A percentile compares a stretch with the other conserved stretches of the same genome.
Conservation (phyloP, 2,797 vertebrate species). For the Lycodopsis pacificus region DNA sequence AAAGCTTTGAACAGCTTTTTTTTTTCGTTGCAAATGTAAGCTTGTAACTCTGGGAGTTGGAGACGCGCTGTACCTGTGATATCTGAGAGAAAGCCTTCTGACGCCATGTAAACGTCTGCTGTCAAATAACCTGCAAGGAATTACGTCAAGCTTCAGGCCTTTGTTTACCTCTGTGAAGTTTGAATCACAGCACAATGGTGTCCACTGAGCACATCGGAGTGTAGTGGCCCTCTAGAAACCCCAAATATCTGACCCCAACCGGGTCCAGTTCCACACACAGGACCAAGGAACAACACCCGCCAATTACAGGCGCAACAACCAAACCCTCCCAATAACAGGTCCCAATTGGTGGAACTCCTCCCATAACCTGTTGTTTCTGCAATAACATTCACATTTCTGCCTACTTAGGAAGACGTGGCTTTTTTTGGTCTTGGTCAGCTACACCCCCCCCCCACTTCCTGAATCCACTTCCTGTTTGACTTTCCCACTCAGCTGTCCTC, state of each 20-base stretch:
- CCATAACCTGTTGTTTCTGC: background rate
- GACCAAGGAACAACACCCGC: background rate
- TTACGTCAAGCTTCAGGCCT: background rate
- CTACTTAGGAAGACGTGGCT: too few species aligned
- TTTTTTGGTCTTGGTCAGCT: too few species aligned
- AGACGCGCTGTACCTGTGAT: constrained; percentile 35
- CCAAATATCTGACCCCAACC: background rate
- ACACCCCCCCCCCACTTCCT: background rate
- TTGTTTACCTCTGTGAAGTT: constrained; percentile 23
- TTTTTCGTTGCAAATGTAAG: constrained; percentile 14
- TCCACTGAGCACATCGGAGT: background rate
- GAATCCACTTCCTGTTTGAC: constrained; percentile 25
- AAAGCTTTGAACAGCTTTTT: constrained; percentile 27
- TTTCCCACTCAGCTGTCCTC: background rate
- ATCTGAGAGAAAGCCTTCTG: constrained; percentile 26
- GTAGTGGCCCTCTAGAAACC: background rate
- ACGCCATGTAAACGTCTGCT: too few species aligned
- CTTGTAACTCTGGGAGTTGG: constrained; percentile 33
- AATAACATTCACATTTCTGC: too few species aligned
- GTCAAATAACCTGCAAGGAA: background rate
- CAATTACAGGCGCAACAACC: background rate
- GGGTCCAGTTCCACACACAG: background rate
- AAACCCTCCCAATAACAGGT: background rate
- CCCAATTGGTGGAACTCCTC: background rate
- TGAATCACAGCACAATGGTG: background rate